phyloP scores from a whole-genome alignment of 2,888 invertebrate species.

The Therioaphis trifolii region DNA sequence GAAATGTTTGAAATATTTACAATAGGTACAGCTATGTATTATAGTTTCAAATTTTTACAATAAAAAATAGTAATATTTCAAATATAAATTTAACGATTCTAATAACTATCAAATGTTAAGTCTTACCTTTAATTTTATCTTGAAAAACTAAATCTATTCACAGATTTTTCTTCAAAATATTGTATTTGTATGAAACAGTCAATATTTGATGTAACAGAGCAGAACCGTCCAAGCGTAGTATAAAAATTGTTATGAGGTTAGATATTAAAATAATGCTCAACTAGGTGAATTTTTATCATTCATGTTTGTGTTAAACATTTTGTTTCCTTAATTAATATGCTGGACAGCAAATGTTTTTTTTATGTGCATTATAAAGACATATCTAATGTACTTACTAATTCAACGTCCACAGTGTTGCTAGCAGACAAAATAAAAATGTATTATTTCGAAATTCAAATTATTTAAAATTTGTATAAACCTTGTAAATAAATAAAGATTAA shows the following conservation, averaged over 20 bases:
- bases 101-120: too few species aligned
- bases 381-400: neutral
- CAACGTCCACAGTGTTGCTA: neutral
- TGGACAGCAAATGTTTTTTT: neutral
- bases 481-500: too few species aligned
- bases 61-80: too few species aligned
- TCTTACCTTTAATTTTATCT: neutral
- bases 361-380: neutral
- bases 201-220: too few species aligned
- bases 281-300: neutral
- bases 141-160: neutral
- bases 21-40: too few species aligned
- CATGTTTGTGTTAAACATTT: constrained; percentile 22
- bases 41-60: too few species aligned
- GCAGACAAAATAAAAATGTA: neutral
- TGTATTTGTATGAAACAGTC: too few species aligned
- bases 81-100: too few species aligned
- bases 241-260: constrained; percentile 8
- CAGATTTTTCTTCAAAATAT: neutral
- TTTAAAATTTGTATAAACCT: neutral
- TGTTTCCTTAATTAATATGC: constrained; percentile 57
- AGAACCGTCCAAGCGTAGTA: neutral
- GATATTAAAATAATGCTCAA: neutral
- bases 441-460: neutral
- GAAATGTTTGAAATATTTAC: too few species aligned